Base-by-base conservation (phyloP, 2,797 vertebrate genomes). In the Echiichthys vipera region DNA sequence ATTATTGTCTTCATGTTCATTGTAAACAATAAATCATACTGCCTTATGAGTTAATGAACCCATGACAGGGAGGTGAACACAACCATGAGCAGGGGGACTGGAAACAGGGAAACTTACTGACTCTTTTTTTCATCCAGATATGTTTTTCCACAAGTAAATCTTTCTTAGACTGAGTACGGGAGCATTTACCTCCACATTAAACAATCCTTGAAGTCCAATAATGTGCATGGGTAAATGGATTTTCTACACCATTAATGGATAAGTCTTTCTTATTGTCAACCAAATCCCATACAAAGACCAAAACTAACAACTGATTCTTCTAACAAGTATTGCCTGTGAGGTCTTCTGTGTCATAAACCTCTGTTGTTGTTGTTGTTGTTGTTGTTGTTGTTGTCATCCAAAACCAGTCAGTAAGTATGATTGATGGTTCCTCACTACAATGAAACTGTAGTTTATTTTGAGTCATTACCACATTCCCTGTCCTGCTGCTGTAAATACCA, bases 111-210 rank as follows among this genome's bases (percentile, higher is more conserved):
- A 65, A 67, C n/a, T 36, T 37, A n/a, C 24, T 12, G 1, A 54
- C 39, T 62, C 22, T 12, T 65, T 66, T 49, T 22, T 79, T 62
- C 32, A 32, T 67, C 70, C 24, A 29, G 5, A 56, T 43, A 3
- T 65, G 49, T 71, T 65, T 86, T 75, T 67, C 65, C 54, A 3
- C 56, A 22, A 71, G 24, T 18, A 53, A 83, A 62, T 20, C 51
- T 39, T 37, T 55, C 11, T 73, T 47, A 51, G 64, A n/a, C 37
- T 32, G 29, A 24, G 30, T 70, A 67, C 64, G 71, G 80, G 65
- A 83, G 79, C 56, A 74, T 85, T 77, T 67, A 73, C 42, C 61
- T 68, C n/a, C 14, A 49, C 55, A 79, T 79, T 61, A 88, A 87
- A 84, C 34, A 46, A 49, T 25, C 69, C 30, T 59, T 39, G 24